A percentile compares a stretch with the other conserved stretches of the same genome.
These are phyloP conservation scores for Mycteria americana DNA, from an alignment of 2,797 vertebrate species.

Conservation along the genomic window DNA sequence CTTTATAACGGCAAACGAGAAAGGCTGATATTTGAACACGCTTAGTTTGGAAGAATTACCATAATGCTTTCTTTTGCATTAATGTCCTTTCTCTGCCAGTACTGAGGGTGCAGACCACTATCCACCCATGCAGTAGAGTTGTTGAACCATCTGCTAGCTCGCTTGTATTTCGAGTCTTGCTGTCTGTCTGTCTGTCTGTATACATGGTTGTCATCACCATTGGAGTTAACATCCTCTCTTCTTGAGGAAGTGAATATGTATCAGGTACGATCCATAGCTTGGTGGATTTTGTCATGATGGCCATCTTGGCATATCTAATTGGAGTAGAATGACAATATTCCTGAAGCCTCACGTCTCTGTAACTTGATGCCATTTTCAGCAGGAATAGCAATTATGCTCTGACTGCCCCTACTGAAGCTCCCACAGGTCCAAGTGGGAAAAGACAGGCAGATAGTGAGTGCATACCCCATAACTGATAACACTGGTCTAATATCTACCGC, in stretches of 20 bases:
- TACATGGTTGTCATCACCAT: neutral
- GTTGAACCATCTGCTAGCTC: neutral
- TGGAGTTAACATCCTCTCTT: neutral
- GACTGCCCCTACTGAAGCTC: neutral
- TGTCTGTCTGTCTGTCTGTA: neutral
- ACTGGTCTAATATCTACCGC: rapidly evolving
- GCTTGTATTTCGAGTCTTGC: neutral
- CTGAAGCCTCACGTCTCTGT: neutral
- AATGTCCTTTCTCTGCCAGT: neutral
- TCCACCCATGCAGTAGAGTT: neutral
- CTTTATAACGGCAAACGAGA: neutral
- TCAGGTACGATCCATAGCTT: neutral
- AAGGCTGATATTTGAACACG: neutral
- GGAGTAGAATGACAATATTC: neutral
- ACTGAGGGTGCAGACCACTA: neutral
- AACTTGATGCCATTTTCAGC: neutral
- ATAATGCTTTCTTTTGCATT: neutral
- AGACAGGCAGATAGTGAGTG: neutral
- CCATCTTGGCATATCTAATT: neutral
- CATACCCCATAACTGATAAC: rapidly evolving
- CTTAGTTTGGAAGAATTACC: neutral
- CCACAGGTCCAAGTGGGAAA: neutral
- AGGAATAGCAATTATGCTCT: neutral
- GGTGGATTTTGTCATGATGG: neutral
- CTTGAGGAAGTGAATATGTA: neutral